A percentile compares a stretch with the other conserved stretches of the same genome.
These are phyloP conservation scores for Platalea minor DNA, from an alignment of 2,797 vertebrate species.

Conservation along the genomic window DNA sequence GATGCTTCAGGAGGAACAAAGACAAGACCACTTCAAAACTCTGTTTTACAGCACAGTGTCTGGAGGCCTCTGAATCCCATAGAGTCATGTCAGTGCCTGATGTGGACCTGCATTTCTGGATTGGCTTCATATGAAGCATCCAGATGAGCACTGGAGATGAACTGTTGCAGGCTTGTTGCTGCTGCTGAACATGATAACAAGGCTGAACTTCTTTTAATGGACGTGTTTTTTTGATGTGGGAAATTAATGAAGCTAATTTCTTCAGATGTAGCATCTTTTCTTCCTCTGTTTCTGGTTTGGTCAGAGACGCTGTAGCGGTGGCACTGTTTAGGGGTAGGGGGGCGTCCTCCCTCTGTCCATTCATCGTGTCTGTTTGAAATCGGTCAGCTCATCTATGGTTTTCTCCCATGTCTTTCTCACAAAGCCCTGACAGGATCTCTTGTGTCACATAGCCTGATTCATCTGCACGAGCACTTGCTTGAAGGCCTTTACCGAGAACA, in stretches of 20 bases:
- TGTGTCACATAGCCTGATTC: neutral
- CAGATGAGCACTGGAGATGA: neutral
- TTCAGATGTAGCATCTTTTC: neutral
- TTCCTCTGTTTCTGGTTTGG: neutral
- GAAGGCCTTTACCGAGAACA: neutral
- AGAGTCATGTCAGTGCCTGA: neutral
- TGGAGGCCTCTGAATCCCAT: neutral
- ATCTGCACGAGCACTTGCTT: neutral
- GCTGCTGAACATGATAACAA: neutral
- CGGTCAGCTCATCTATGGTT: neutral
- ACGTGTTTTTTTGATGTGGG: rapidly evolving
- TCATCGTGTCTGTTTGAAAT: neutral
- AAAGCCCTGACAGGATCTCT: neutral
- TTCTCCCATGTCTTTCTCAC: neutral
- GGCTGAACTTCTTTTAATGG: neutral
- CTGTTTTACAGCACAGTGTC: neutral
- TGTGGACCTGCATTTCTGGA: neutral
- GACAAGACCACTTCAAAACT: neutral
- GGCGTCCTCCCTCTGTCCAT: neutral
- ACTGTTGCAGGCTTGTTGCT: neutral
- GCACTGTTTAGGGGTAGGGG: neutral
- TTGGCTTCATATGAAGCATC: neutral
- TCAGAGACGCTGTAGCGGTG: neutral
- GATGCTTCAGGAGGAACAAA: neutral
- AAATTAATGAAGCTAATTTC: neutral